Evolutionary conservation across 2,888 invertebrate genomes (phyloP).

Genomic region (Helleia helle): DNA sequence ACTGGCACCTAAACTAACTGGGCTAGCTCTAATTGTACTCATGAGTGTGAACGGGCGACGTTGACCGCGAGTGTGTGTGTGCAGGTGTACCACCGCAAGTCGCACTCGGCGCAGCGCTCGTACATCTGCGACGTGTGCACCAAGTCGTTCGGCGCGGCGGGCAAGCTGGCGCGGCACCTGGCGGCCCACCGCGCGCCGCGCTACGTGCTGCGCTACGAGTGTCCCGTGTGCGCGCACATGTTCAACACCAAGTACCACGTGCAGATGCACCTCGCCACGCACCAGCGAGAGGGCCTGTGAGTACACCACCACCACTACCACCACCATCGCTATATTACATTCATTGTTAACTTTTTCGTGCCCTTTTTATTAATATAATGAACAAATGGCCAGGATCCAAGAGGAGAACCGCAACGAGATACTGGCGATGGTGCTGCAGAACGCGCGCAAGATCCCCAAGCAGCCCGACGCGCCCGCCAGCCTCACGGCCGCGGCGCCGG

Average conservation of each 20-base stretch:
- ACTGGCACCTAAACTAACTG: no score
- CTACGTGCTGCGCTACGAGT: slow-evolving; percentile 52
- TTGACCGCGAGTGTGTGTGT: no score
- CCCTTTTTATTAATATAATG: no score
- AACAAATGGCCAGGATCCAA: slow-evolving; percentile 50
- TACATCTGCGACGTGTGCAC: slow-evolving; percentile 51
- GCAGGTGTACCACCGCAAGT: slow-evolving; percentile 54
- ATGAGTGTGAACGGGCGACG: no score
- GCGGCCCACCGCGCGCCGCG: slow-evolving; percentile 35
- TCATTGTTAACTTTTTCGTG: neutral
- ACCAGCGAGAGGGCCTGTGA: slow-evolving; percentile 51
- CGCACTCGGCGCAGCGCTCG: slow-evolving; percentile 35
- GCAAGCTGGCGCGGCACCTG: slow-evolving; percentile 48
- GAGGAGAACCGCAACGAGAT: slow-evolving; percentile 55
- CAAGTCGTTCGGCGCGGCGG: slow-evolving; percentile 43
- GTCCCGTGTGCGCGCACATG: slow-evolving; percentile 64
- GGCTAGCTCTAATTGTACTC: no score
- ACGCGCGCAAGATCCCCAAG: slow-evolving; percentile 52
- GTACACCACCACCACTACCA: no score
- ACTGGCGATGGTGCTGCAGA: slow-evolving; percentile 59
- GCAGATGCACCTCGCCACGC: slow-evolving; percentile 53
- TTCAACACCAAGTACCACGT: slow-evolving; percentile 60
- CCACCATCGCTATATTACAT: neutral
- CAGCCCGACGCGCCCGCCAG: slow-evolving; percentile 24
- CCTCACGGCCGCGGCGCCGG: slow-evolving; percentile 25